phyloP scores from a whole-genome alignment of 2,113 vertebrate genomes.

The Lichenostomus cassidix region DNA sequence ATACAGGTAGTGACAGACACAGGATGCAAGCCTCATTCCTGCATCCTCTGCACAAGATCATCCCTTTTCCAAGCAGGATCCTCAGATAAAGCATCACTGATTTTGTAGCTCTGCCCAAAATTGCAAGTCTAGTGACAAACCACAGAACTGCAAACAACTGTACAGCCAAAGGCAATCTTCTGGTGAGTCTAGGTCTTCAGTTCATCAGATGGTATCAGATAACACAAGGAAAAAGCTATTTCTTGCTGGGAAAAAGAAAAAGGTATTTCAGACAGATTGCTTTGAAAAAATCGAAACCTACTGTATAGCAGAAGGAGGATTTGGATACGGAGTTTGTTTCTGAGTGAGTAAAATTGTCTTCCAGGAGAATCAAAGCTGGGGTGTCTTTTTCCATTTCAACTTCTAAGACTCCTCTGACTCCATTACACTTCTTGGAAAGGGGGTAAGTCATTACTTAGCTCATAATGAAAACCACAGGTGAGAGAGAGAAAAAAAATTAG shows the following conservation, averaged over 20 bases:
- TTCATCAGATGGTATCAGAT: background rate
- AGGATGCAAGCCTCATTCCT: background rate
- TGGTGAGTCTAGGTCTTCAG: background rate
- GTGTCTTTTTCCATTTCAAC: background rate
- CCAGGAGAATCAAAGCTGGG: background rate
- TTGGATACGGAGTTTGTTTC: background rate
- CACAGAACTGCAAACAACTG: background rate
- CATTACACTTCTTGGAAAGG: background rate
- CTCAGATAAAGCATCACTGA: background rate
- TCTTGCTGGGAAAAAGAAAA: background rate
- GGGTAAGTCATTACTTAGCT: background rate
- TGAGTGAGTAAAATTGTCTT: background rate
- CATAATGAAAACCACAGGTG: background rate
- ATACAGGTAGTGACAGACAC: background rate
- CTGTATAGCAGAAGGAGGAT: background rate
- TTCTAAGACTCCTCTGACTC: background rate
- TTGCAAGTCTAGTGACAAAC: background rate
- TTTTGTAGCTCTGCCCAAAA: background rate
- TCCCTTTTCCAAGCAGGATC: background rate
- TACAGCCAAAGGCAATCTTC: background rate
- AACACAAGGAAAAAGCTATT: background rate
- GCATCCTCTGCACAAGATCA: background rate
- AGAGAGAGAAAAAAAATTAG: background rate
- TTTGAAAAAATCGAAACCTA: background rate
- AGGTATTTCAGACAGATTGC: background rate